Evolutionary conservation across 2,797 vertebrate genomes (phyloP).

Genomic region (Pipistrellus nathusii): DNA sequence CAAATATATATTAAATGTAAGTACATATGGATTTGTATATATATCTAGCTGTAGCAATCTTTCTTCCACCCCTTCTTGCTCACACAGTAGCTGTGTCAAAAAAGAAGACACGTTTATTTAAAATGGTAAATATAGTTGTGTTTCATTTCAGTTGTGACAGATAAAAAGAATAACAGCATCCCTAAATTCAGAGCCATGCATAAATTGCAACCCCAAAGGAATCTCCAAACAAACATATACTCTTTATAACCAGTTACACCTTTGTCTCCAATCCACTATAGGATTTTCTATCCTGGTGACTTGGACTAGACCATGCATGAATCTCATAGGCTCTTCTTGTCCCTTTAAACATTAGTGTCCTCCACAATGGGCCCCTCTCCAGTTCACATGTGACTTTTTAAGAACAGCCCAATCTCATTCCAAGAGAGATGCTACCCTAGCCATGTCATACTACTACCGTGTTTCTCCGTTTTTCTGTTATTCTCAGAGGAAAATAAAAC

Average conservation of each 20-base stretch:
- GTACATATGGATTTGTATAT: constrained; percentile 72
- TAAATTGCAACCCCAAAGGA: background rate
- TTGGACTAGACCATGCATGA: background rate
- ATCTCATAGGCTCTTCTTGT: background rate
- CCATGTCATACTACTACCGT: background rate
- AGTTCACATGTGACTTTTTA: background rate
- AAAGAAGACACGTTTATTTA: constrained; percentile 53
- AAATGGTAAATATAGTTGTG: constrained; percentile 38
- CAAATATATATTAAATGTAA: constrained; percentile 80
- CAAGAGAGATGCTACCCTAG: background rate
- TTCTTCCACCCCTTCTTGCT: constrained; percentile 64
- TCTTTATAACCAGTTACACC: background rate
- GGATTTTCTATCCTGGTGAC: background rate
- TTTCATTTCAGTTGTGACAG: constrained; percentile 54
- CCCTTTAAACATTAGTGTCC: background rate
- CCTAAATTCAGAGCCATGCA: constrained; percentile 15
- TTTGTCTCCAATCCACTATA: background rate
- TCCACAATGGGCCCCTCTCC: background rate
- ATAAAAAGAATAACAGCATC: constrained; percentile 40
- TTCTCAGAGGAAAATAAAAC: too few species aligned
- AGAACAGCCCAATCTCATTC: background rate
- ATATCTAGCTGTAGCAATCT: constrained; percentile 59
- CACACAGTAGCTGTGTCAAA: constrained; percentile 28
- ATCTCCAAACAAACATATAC: background rate
- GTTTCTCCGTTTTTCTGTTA: too few species aligned